Conservation (phyloP, 2,113 vertebrate species). For the Coreoperca whiteheadi region DNA sequence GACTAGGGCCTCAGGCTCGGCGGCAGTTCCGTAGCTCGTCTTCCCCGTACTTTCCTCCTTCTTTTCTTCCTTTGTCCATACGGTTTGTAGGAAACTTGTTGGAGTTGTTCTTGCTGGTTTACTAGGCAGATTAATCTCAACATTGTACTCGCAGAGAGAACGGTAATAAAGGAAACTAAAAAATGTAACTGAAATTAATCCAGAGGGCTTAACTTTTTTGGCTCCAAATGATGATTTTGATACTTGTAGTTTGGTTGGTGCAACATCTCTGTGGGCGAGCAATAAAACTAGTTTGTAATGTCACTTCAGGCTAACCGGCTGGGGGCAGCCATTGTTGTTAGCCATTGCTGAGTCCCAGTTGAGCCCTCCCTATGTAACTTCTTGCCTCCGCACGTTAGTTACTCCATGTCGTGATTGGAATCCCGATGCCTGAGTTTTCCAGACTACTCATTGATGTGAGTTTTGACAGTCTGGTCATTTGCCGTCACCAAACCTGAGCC, state of each 20-base stretch:
- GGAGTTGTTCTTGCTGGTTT: neutral
- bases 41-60: slow-evolving; percentile 4
- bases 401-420: neutral
- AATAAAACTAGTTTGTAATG: neutral
- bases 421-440: neutral
- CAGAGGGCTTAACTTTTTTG: neutral
- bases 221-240: neutral
- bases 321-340: neutral
- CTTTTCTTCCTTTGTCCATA: neutral
- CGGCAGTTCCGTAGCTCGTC: neutral
- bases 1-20: slow-evolving; percentile 40
- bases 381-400: neutral
- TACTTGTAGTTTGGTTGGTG: neutral
- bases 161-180: neutral
- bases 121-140: neutral
- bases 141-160: neutral
- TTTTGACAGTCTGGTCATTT: no score
- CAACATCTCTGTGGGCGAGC: neutral
- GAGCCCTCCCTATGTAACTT: neutral
- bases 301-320: neutral
- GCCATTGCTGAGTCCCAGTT: neutral
- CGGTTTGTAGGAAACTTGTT: neutral
- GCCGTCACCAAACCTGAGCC: neutral
- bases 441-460: no score
- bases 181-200: neutral